These are phyloP conservation scores for Salticus scenicus DNA, from an alignment of 2,888 invertebrate genomes.

Conservation along the genomic window DNA sequence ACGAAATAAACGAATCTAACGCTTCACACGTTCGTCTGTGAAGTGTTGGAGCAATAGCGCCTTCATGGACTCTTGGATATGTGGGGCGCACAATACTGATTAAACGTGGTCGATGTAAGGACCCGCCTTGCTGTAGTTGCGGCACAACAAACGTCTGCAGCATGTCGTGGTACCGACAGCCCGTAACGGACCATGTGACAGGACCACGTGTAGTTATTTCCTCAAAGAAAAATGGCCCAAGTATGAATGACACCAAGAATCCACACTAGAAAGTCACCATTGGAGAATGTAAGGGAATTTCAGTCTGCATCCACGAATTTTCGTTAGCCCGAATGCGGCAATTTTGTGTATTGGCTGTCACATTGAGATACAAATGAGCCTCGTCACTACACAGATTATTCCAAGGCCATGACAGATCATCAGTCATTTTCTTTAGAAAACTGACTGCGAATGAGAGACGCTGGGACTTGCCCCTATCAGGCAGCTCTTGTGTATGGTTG, in stretches of 20 bases:
- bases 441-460: not conserved
- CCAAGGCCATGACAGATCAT: conserved; percentile 10
- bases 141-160: no score
- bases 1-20: no score
- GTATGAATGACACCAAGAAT: conserved; percentile 9
- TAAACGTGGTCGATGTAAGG: not conserved
- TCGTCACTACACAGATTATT: not conserved
- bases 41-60: no score
- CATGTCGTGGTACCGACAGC: conserved; percentile 3
- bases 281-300: conserved; percentile 10
- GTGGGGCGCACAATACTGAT: not conserved
- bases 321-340: not conserved
- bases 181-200: conserved; percentile 14
- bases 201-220: not conserved
- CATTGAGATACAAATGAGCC: conserved; percentile 2
- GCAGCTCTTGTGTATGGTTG: not conserved
- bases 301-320: not conserved
- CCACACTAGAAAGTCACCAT: conserved; percentile 13
- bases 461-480: not conserved
- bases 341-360: not conserved
- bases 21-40: no score
- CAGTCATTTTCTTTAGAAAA: not conserved
- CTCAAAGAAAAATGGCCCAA: not conserved
- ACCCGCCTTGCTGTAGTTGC: no score
- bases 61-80: not conserved